phyloP scores from a whole-genome alignment of 2,113 vertebrate genomes.

The Progne subis region DNA sequence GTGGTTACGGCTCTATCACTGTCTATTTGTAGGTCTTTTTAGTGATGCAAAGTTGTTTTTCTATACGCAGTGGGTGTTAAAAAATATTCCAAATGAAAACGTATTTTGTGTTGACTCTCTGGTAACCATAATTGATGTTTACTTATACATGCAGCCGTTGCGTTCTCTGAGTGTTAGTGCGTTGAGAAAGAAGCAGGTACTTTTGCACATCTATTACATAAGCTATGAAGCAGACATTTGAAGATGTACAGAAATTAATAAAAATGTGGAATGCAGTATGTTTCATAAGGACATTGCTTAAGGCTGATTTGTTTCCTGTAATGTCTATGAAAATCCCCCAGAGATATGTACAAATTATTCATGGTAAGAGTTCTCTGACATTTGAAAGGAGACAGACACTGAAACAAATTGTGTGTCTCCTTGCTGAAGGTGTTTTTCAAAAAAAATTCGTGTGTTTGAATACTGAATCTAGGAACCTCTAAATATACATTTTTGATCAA shows the following conservation, averaged over 20 bases:
- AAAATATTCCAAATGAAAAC: not conserved
- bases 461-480: not conserved
- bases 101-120: not conserved
- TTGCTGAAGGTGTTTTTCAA: not conserved
- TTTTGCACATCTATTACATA: not conserved
- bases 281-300: not conserved
- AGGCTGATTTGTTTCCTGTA: not conserved
- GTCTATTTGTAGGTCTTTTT: fast-evolving
- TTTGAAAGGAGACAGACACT: not conserved
- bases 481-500: not conserved
- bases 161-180: not conserved
- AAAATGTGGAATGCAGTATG: not conserved
- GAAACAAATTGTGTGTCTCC: not conserved
- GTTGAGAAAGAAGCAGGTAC: not conserved
- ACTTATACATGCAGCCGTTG: not conserved
- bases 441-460: not conserved
- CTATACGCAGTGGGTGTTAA: fast-evolving
- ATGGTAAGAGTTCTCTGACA: not conserved
- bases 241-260: not conserved
- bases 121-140: not conserved
- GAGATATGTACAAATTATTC: not conserved
- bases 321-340: not conserved
- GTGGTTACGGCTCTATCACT: fast-evolving
- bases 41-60: fast-evolving
- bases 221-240: not conserved